These are phyloP conservation scores for Gymnarchus niloticus DNA, from an alignment of 2,113 vertebrate genomes.

Conservation along the genomic window DNA sequence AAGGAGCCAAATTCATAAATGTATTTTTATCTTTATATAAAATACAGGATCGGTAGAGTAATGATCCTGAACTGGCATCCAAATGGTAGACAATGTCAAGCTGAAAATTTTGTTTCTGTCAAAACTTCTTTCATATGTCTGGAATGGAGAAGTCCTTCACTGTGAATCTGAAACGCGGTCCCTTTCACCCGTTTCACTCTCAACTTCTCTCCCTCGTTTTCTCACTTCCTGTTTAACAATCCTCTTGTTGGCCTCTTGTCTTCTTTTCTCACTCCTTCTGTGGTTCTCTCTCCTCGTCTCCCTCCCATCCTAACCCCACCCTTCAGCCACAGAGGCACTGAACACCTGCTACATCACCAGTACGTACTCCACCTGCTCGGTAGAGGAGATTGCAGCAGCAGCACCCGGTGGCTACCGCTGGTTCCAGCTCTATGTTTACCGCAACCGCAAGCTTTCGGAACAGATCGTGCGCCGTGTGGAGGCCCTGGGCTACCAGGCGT, in stretches of 20 bases:
- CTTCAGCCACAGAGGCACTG: constrained; percentile 69
- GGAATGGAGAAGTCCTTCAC: no score
- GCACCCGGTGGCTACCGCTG: constrained; percentile 74
- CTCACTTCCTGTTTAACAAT: neutral
- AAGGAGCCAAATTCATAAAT: neutral
- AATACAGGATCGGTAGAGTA: neutral
- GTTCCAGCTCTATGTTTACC: constrained; percentile 90
- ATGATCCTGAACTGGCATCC: neutral
- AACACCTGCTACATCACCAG: constrained; percentile 81
- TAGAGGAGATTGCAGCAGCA: constrained; percentile 75
- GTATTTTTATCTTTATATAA: neutral
- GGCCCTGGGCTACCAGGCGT: constrained; percentile 75
- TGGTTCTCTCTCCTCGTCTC: neutral
- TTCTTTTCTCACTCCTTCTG: neutral
- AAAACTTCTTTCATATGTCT: neutral
- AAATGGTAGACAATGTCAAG: neutral
- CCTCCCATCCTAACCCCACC: neutral
- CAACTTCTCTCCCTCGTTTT: neutral
- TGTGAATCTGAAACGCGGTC: neutral
- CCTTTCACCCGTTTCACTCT: neutral
- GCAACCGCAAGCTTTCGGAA: constrained; percentile 70
- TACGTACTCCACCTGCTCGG: constrained; percentile 75
- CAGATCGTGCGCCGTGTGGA: constrained; percentile 73
- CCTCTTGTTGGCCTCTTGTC: neutral
- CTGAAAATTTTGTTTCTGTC: neutral